These are phyloP conservation scores for Chondrosia reniformis DNA, from an alignment of 37 sponge, comb jelly and placozoan species.

Conservation along the genomic window DNA sequence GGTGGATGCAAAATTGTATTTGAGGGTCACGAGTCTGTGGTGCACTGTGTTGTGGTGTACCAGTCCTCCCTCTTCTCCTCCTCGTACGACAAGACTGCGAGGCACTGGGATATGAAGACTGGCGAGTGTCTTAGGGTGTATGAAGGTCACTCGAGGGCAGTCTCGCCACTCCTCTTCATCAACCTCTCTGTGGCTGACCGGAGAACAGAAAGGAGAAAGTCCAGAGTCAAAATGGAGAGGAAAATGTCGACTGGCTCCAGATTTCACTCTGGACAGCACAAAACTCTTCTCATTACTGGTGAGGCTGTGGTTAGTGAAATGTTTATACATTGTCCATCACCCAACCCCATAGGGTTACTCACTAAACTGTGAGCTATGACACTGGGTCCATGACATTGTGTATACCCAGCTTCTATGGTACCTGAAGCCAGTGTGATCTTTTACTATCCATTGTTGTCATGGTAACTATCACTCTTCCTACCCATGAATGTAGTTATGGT, in stretches of 20 bases:
- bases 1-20: conserved; percentile 26
- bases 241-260: not conserved
- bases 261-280: not conserved
- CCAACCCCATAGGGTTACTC: not conserved
- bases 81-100: conserved; percentile 47
- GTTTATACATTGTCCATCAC: not conserved
- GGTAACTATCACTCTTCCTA: too few species aligned
- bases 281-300: conserved; percentile 41
- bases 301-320: not conserved
- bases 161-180: conserved; percentile 34
- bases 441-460: too few species aligned
- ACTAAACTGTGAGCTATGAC: not conserved
- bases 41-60: conserved; percentile 21
- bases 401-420: not conserved
- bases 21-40: conserved; percentile 38
- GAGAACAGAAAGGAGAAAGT: conserved; percentile 35
- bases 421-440: not conserved
- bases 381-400: not conserved
- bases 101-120: conserved; percentile 38
- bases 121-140: conserved; percentile 43
- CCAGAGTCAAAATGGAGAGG: conserved; percentile 20
- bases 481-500: too few species aligned
- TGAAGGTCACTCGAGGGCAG: conserved; percentile 35
- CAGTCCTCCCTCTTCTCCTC: conserved; percentile 39
- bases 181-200: conserved; percentile 31